These are phyloP conservation scores for Cetoscarus ocellatus DNA, from an alignment of 2,797 vertebrate species.

Conservation along the genomic window DNA sequence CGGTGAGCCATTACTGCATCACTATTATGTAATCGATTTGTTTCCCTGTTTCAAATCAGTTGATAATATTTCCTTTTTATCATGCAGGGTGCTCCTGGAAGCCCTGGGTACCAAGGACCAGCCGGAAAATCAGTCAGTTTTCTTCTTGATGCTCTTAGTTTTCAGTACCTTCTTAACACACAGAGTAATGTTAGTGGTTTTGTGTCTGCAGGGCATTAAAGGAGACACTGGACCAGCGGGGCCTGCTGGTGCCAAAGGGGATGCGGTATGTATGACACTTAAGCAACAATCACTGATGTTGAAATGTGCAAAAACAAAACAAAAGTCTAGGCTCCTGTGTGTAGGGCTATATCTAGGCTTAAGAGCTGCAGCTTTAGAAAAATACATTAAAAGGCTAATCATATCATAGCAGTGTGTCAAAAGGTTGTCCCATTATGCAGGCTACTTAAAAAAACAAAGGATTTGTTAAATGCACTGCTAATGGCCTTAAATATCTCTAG, in stretches of 20 bases:
- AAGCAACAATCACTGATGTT: no score
- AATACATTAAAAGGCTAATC: no score
- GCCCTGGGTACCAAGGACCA: slow-evolving; percentile 88
- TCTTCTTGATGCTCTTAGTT: neutral
- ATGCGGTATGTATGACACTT: slow-evolving; percentile 82
- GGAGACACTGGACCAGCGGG: slow-evolving; percentile 90
- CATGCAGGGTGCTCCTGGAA: slow-evolving; percentile 91
- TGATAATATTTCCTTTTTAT: slow-evolving; percentile 28
- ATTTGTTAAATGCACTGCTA: no score
- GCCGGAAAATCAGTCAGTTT: slow-evolving; percentile 87
- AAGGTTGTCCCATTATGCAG: no score
- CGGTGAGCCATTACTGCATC: slow-evolving; percentile 81
- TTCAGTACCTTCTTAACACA: neutral
- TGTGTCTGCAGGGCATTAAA: slow-evolving; percentile 88
- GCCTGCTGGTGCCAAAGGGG: slow-evolving; percentile 88
- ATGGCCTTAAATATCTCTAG: no score
- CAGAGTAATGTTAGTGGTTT: slow-evolving; percentile 8
- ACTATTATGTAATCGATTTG: neutral
- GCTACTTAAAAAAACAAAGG: no score
- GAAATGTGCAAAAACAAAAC: no score
- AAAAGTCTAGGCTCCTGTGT: no score
- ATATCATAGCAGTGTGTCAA: no score
- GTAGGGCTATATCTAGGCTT: no score
- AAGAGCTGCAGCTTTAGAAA: no score
- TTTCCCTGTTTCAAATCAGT: neutral